Percentiles rank a stretch among this genome's conserved stretches.
Evolutionary conservation across 2,797 vertebrate genomes (phyloP).

Genomic region (Thamnophis elegans): DNA sequence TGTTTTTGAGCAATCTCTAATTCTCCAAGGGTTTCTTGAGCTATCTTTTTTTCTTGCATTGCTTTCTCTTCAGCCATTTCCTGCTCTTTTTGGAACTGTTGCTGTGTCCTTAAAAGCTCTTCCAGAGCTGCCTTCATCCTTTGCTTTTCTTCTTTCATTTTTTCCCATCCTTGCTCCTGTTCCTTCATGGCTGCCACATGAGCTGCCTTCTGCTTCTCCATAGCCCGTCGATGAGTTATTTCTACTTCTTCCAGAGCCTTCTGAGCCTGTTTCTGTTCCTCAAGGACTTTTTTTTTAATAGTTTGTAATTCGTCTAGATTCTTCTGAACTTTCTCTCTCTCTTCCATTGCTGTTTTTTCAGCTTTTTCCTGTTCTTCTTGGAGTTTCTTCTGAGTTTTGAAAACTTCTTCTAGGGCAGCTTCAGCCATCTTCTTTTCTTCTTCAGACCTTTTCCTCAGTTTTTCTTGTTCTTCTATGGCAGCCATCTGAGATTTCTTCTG

Average conservation of each 20-base stretch:
- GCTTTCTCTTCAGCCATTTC: background rate
- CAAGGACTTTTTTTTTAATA: background rate
- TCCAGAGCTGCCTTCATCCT: background rate
- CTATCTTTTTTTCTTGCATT: background rate
- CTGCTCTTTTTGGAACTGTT: background rate
- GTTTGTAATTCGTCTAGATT: background rate
- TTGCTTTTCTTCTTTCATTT: background rate
- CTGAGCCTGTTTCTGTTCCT: background rate
- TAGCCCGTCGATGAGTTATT: background rate
- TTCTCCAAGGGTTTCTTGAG: background rate
- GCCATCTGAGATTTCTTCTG: background rate
- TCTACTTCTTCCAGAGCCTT: background rate
- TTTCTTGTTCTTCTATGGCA: background rate
- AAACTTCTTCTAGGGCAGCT: background rate
- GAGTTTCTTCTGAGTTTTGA: background rate
- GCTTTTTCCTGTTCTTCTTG: background rate
- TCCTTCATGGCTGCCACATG: background rate
- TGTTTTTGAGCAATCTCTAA: background rate
- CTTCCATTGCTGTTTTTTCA: background rate
- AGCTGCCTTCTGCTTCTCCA: background rate
- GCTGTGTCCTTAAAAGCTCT: background rate
- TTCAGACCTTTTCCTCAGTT: background rate
- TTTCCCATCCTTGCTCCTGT: background rate
- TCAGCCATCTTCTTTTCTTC: background rate
- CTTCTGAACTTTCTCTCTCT: slow-evolving; percentile 11